phyloP scores from a whole-genome alignment of 2,113 vertebrate genomes.

The Pitta sordida region DNA sequence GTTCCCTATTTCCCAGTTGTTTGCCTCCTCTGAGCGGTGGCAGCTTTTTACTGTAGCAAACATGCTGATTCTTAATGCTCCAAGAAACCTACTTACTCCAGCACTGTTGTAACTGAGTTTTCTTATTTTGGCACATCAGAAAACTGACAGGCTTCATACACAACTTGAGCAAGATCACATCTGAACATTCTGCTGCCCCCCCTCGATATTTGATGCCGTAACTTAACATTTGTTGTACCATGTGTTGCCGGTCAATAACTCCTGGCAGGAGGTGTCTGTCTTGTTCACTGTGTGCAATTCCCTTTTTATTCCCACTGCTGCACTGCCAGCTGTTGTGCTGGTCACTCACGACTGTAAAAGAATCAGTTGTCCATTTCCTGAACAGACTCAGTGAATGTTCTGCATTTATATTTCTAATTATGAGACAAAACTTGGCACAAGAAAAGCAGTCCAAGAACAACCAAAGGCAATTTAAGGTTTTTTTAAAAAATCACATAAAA shows the following conservation, averaged over 20 bases:
- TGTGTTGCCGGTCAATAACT: conserved; percentile 56
- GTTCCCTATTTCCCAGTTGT: not conserved
- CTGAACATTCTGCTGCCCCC: not conserved
- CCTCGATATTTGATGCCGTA: conserved; percentile 28
- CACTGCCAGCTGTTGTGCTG: conserved; percentile 32
- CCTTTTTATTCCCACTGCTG: not conserved
- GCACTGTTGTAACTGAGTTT: not conserved
- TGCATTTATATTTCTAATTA: not conserved
- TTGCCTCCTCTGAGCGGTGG: not conserved
- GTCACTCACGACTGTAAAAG: conserved; percentile 7
- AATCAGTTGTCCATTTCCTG: not conserved
- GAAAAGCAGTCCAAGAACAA: not conserved
- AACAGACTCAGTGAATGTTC: not conserved
- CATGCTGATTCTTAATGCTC: not conserved
- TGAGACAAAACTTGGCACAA: not conserved
- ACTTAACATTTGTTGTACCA: conserved; percentile 52
- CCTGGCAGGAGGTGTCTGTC: not conserved
- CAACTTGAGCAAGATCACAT: not conserved
- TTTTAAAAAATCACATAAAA: not conserved
- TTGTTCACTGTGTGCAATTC: conserved; percentile 8
- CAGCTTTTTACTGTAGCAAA: not conserved
- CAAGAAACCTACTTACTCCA: not conserved
- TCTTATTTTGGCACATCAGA: not conserved
- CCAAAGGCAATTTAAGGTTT: not conserved
- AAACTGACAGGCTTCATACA: not conserved